phyloP scores from a whole-genome alignment of 2,888 invertebrate genomes.

The Amiota communis region DNA sequence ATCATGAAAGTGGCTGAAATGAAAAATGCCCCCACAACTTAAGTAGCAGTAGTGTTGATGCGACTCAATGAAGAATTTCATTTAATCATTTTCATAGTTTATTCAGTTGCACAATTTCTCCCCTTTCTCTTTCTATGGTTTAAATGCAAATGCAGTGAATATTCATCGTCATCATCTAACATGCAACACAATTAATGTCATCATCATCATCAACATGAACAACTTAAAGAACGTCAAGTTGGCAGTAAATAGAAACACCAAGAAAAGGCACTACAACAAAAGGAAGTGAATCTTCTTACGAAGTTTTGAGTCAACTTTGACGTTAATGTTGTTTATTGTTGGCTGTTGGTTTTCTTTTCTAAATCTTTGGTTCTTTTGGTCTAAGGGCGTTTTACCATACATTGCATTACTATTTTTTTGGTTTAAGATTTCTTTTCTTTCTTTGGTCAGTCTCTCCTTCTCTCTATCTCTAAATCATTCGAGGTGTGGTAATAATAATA shows the following conservation, averaged over 20 bases:
- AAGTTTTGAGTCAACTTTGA: slow-evolving; percentile 14
- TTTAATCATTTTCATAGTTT: background rate
- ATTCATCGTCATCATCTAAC: background rate
- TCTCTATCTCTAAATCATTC: too few relatives aligned
- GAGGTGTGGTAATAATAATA: too few relatives aligned
- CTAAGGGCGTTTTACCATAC: too few relatives aligned
- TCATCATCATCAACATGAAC: background rate
- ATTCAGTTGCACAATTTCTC: too few relatives aligned
- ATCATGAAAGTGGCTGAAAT: background rate
- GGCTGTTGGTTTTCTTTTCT: too few relatives aligned
- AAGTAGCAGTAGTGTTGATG: background rate
- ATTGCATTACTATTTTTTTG: too few relatives aligned
- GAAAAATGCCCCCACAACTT: background rate
- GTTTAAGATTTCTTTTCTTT: too few relatives aligned
- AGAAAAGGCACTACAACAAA: background rate
- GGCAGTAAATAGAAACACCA: background rate
- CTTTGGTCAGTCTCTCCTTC: too few relatives aligned
- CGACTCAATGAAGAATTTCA: background rate
- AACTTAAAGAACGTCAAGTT: background rate
- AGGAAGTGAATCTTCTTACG: background rate
- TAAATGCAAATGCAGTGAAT: too few relatives aligned
- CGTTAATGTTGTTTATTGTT: slow-evolving; percentile 5
- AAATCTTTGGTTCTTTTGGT: too few relatives aligned
- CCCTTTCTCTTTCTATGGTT: too few relatives aligned
- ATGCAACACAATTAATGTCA: slow-evolving; percentile 28